Base-by-base conservation (phyloP, 2,888 invertebrate species). In the Acronicta psi region DNA sequence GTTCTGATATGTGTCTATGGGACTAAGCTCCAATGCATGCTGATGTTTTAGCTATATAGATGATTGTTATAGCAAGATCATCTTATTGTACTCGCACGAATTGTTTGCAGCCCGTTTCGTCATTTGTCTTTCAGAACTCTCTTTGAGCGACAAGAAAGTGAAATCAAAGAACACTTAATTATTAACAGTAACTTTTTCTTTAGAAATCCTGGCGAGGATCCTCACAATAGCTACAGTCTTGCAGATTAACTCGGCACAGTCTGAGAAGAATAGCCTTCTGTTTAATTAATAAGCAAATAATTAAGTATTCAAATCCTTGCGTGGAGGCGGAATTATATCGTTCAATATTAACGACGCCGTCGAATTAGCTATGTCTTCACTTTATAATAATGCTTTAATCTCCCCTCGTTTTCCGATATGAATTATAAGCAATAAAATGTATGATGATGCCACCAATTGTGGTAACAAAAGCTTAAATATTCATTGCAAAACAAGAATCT, bases 281-380 rank as follows among this genome's bases (percentile, higher is more conserved):
- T 64, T 68, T 77, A 74, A 79, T 81, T 80, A 79, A 80, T 79
- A 73, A 79, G 80, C 73, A 76, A 81, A 77, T 76, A 72, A 79
- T 77, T 75, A 58, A 70, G 63, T 55, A 72, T 77, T 75, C 63
- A 68, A 72, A 77, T 73, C 65, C 73, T 59, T 55, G 56, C 61
- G 57, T 64, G 61, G 58, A 66, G 59, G 45, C 57, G 53, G 68
- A 38, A 60, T 73, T 63, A 73, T 57, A 50, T 57, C 64, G 55
- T 69, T 69, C 59, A 76, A 76, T 79, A 77, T 79, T 65, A 65
- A 56, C 52, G 61, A 46, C 36, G 31, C 14, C 47, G 47, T 57
- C 49, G 64, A 69, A 65, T 64, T 69, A 74, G 53, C 59, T 46
- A 52, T 54, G 54, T 45, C 54, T 54, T 18, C 49, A 55, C 42